A percentile compares a stretch with the other conserved stretches of the same genome.
Evolutionary conservation across 2,888 invertebrate genomes (phyloP).

Genomic region (Deroplatys truncata): DNA sequence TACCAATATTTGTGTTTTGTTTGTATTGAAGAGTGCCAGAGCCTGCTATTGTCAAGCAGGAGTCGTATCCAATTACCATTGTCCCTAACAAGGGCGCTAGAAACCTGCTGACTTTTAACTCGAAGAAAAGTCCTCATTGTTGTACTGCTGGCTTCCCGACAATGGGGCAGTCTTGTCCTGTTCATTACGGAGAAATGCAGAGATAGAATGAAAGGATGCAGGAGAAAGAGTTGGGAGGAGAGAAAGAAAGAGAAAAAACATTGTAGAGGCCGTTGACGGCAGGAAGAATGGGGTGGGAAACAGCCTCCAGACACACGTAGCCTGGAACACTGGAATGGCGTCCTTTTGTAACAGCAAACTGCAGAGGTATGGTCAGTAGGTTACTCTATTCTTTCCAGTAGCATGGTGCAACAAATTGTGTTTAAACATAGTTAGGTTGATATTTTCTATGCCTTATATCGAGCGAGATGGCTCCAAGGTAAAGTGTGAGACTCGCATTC

Average conservation of each 20-base stretch:
- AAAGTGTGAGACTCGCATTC: no score
- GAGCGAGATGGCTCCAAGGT: no score
- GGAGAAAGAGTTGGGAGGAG: not conserved
- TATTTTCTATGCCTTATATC: no score
- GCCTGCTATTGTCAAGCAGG: not conserved
- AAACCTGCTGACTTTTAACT: not conserved
- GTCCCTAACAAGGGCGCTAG: not conserved
- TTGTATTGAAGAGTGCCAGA: not conserved
- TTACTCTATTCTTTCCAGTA: not conserved
- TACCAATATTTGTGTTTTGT: not conserved
- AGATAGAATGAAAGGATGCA: not conserved
- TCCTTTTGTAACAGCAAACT: not conserved
- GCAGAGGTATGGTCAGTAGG: not conserved
- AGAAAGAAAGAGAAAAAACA: not conserved
- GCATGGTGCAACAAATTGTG: no score
- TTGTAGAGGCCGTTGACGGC: not conserved
- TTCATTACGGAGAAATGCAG: not conserved
- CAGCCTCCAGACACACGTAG: not conserved
- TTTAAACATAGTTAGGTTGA: no score
- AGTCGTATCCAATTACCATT: not conserved
- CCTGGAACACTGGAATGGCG: not conserved
- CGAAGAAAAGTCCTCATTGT: not conserved
- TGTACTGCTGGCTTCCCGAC: not conserved
- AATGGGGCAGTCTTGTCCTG: not conserved
- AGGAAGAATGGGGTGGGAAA: not conserved